Evolutionary conservation across 2,797 vertebrate genomes (phyloP), one percentile per base, ranked within the genome.

Genomic region (Orestias chungarensis): DNA sequence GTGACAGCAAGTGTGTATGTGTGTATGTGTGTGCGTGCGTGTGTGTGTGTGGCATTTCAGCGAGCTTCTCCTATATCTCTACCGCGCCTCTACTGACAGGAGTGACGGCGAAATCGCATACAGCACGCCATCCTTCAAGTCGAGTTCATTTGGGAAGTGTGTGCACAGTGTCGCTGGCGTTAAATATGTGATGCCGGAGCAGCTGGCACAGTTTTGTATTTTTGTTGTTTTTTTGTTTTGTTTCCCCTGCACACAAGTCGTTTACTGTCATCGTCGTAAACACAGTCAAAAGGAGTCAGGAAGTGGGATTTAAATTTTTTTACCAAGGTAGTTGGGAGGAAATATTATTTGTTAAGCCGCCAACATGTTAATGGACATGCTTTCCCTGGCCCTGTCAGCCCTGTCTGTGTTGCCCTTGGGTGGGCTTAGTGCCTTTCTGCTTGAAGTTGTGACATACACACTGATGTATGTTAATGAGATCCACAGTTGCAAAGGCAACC

Each of bases 381-480:
- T 86, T 90, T 89, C 86, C 88, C 82, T 85, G 84, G 90, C 91
- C 91, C 91, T 91, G 93, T 93, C 93, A 92, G 90, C 88, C 90
- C 87, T 85, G 88, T 84, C 84, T 89, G 84, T 75, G 89, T 92
- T 89, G 93, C 94, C 94, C 92, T 92, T 93, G 90, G 94, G 93
- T 94, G 92, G 89, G 93, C 93, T 95, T 94, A 95, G 91, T 90
- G 89, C 89, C 83, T 85, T 89, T 85, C 90, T 87, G 90, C 91
- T 93, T 87, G 82, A 93, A 94, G 88, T 93, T 93, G 91, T 88
- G 91, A 93, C 91, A 94, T 92, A 93, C 90, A 92, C 87, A 85
- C 87, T 92, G 89, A 94, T 94, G 91, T 92, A 94, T 94, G 93
- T 89, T 93, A 95, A 95, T 94, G 92, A 94, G 90, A 88, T 90